Percentiles rank a stretch among this genome's conserved stretches.
Evolutionary conservation across 2,113 vertebrate species (phyloP).

Genomic region (Zapornia atra): DNA sequence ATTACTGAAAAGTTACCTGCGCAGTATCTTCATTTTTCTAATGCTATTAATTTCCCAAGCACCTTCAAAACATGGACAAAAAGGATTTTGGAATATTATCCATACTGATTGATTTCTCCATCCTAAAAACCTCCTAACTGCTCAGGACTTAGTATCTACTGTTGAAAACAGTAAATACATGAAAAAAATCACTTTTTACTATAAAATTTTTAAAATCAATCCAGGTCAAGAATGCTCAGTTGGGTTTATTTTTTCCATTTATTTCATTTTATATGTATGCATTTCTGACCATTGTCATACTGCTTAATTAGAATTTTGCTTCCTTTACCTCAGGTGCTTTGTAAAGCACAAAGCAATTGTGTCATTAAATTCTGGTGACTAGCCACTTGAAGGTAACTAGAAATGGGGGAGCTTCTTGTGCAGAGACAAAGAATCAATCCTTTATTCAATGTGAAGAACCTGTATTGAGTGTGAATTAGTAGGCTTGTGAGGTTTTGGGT

Average conservation of each 20-base stretch:
- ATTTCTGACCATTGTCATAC: background rate
- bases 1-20: background rate
- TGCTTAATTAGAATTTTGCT: background rate
- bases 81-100: background rate
- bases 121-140: background rate
- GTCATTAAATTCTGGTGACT: background rate
- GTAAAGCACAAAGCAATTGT: background rate
- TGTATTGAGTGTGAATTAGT: background rate
- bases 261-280: background rate
- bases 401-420: background rate
- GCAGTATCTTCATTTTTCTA: background rate
- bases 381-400: background rate
- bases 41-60: background rate
- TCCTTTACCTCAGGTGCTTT: background rate
- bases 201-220: background rate
- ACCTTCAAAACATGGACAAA: background rate
- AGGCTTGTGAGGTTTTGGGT: too few species aligned
- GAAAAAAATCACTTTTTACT: background rate
- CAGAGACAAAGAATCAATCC: background rate
- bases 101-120: background rate
- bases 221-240: background rate
- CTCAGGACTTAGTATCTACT: background rate
- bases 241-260: background rate
- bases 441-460: background rate
- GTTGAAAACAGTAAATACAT: background rate